Base-by-base conservation (phyloP, 2,888 invertebrate genomes). In the Linnaemya tessellans region DNA sequence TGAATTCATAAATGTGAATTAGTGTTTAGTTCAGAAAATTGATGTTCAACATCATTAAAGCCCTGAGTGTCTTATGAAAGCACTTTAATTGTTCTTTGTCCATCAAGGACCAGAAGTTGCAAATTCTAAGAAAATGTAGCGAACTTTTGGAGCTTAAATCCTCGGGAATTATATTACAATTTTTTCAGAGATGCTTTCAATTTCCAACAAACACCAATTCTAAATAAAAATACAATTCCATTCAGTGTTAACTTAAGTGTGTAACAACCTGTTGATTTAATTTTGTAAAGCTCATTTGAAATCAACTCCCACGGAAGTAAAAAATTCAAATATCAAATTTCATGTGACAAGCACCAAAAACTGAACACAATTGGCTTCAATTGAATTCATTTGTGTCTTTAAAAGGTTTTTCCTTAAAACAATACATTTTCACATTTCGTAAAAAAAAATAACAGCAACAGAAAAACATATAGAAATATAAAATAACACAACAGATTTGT, bases 241-340 rank as follows among this genome's bases (percentile, higher is more conserved):
- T 38, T 38, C 38, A 30, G 22, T 54, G 15, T 20, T n/a, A n/a
- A 54, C 22, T 41, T 46, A 13, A 22, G 11, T 7, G 4, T 13
- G 13, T 1, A 22, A 10, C 46, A 38, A 46, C 43, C 46, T 65
- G 43, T 46, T 25, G 3, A 38, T 15, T 18, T 22, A 43, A 15
- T 22, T 15, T 64, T 43, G 15, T 2, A 20, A 43, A 43, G 15
- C 18, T 51, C 9, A 30, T 67, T 49, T 46, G 15, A 15, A 62
- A 38, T 54, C 18, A 35, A 22, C 65, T 65, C 65, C 56, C 75
- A 65, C 75, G 75, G 65, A 65, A 77, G 65, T 43, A 35, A 18
- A 67, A 67, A 64, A 51, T 35, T 54, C n/a, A 67, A 67, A 22
- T 67, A 77, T 67, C 46, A 77, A n/a, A 46, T 77, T 46, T 58